Evolutionary conservation across 2,113 vertebrate genomes (phyloP), one percentile per base, ranked within the genome.

Genomic region (Porphyrio hochstetteri): DNA sequence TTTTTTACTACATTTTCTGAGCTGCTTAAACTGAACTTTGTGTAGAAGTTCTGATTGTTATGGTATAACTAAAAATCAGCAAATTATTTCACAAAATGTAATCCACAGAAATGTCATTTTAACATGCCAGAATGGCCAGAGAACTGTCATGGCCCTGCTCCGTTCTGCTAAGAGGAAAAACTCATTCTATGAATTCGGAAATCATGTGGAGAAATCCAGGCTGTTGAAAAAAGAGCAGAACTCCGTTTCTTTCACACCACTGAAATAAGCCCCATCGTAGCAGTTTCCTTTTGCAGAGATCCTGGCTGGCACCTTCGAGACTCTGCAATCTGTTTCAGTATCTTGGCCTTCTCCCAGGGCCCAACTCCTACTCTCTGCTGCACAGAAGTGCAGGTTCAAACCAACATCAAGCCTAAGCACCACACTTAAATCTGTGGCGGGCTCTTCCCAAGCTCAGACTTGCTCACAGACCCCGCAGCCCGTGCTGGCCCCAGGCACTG

Each of bases 221-320:
- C 42, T 93, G 81, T 79, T 60, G 46, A 74, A 71, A 86, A 95
- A 95, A 93, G 91, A 96, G 93, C 91, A 95, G 91, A 87, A 67
- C 77, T 88, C 77, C 15, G 0, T 82, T 95, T 95, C 65, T 82
- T 80, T 72, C 84, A 76, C 78, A 75, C 25, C 44, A 18, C 83
- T 92, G 78, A 96, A 95, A 92, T 93, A 81, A 95, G 33, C 27
- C 46, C 28, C 48, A 71, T 68, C 57, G 33, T 95, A 91, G 94
- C 92, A 83, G 70, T 82, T 96, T 91, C 69, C 89, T 71, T 53
- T 21, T 61, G 44, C 68, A 75, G 72, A 77, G 60, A 86, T 93
- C 52, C 91, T 94, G 94, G 68, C 95, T 97, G 86, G 83, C 95
- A 94, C 88, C 83, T 96, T 44, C 81, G 57, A n/a, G 79, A 59